A percentile compares a stretch with the other conserved stretches of the same genome.
These are phyloP conservation scores for Tribolium castaneum DNA, from an alignment of 1,140 invertebrate genomes.

Conservation along the genomic window DNA sequence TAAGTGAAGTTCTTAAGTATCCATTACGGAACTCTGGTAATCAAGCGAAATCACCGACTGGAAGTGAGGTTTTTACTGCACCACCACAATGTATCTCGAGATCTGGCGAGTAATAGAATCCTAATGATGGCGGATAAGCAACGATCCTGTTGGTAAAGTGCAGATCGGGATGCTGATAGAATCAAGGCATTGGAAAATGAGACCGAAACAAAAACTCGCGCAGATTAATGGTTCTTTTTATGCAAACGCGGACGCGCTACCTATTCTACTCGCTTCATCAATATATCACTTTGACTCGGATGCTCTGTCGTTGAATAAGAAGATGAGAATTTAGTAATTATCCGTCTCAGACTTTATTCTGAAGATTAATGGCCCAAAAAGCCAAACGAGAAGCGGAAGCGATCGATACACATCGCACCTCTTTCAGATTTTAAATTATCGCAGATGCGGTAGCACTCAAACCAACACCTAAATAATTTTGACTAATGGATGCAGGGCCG, in stretches of 20 bases:
- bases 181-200: conserved; percentile 24
- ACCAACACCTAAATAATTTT: conserved; percentile 1
- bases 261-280: conserved; percentile 24
- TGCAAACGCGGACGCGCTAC: conserved; percentile 22
- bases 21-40: conserved; percentile 24
- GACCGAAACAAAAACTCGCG: conserved; percentile 22
- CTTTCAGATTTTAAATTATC: conserved; percentile 26
- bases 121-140: conserved; percentile 31
- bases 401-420: conserved; percentile 27
- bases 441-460: not conserved
- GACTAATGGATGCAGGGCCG: not conserved
- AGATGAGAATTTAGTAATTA: conserved; percentile 36
- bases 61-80: conserved; percentile 28
- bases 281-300: conserved; percentile 35
- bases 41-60: conserved; percentile 12
- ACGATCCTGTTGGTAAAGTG: conserved; percentile 16
- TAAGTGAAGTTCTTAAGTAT: conserved; percentile 32
- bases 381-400: conserved; percentile 21
- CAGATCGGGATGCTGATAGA: conserved; percentile 5
- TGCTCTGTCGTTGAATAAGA: conserved; percentile 29
- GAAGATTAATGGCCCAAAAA: conserved; percentile 27
- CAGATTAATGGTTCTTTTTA: conserved; percentile 36
- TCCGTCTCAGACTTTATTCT: conserved; percentile 31
- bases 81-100: conserved; percentile 28
- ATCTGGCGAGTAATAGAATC: conserved; percentile 32